Conservation (phyloP, 2,797 vertebrate species). For the Varecia variegata region DNA sequence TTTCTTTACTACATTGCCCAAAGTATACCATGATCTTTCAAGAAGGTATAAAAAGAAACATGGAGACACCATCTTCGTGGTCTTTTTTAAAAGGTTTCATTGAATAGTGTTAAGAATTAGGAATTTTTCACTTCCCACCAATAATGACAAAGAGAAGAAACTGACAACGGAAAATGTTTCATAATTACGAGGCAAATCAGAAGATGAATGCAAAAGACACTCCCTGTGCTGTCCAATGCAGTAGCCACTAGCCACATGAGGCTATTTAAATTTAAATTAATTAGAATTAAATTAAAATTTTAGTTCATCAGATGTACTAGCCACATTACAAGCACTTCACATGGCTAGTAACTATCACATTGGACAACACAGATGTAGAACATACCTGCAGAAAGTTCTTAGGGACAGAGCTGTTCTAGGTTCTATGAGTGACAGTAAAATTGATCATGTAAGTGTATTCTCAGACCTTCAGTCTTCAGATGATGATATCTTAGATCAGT, state of each 20-base stretch:
- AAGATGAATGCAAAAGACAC: neutral
- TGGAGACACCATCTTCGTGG: neutral
- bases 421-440: neutral
- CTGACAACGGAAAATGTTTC: neutral
- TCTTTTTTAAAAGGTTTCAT: neutral
- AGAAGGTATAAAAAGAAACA: neutral
- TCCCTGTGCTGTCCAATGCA: neutral
- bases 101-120: neutral
- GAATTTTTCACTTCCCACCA: neutral
- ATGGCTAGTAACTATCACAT: neutral
- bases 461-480: neutral
- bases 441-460: neutral
- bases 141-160: neutral
- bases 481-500: neutral
- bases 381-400: neutral
- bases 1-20: neutral
- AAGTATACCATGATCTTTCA: neutral
- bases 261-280: neutral
- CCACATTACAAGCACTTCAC: neutral
- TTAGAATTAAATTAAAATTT: neutral
- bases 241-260: neutral
- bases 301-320: neutral
- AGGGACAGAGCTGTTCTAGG: neutral
- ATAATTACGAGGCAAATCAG: neutral
- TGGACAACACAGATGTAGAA: neutral